A percentile compares a stretch with the other conserved stretches of the same genome.
Conservation (phyloP, 2,888 invertebrate species). For the Drosophila tanythrix region DNA sequence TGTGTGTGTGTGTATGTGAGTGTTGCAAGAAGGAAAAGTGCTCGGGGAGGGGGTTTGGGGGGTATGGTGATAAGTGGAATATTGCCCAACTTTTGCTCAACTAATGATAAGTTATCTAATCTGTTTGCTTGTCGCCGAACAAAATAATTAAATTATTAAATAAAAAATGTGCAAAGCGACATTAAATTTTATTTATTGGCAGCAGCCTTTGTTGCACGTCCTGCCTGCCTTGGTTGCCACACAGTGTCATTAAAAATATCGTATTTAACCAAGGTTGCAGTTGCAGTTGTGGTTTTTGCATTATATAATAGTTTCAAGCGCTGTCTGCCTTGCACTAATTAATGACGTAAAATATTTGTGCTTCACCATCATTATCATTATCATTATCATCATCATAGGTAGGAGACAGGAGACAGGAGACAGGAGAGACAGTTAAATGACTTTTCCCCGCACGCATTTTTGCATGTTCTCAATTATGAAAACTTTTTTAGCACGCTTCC, state of each 20-base stretch:
- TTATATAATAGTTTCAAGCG: constrained; percentile 71
- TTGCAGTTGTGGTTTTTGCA: constrained; percentile 58
- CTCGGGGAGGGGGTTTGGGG: not conserved
- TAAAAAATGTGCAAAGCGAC: constrained; percentile 7
- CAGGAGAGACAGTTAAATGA: constrained; percentile 1
- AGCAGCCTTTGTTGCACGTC: constrained; percentile 1
- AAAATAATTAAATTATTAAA: constrained; percentile 73
- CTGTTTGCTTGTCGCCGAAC: constrained; percentile 16
- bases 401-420: constrained; percentile 5
- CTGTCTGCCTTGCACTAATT: constrained; percentile 62
- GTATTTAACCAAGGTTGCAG: constrained; percentile 54
- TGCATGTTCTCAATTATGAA: constrained; percentile 75
- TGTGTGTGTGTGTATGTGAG: constrained; percentile 5
- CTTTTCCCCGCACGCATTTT: constrained; percentile 21
- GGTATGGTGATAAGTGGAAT: not conserved
- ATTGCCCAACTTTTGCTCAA: constrained; percentile 44
- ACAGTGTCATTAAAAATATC: constrained; percentile 41
- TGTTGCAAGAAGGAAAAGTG: not conserved
- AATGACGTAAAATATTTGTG: constrained; percentile 77
- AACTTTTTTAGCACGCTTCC: constrained; percentile 64
- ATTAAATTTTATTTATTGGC: constrained; percentile 20
- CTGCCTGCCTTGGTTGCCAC: not conserved
- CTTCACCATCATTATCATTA: constrained; percentile 56
- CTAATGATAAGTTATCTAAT: constrained; percentile 65
- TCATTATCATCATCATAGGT: not conserved